Evolutionary conservation across 2,888 invertebrate genomes (phyloP).

Genomic region (Tetramorium bicarinatum): DNA sequence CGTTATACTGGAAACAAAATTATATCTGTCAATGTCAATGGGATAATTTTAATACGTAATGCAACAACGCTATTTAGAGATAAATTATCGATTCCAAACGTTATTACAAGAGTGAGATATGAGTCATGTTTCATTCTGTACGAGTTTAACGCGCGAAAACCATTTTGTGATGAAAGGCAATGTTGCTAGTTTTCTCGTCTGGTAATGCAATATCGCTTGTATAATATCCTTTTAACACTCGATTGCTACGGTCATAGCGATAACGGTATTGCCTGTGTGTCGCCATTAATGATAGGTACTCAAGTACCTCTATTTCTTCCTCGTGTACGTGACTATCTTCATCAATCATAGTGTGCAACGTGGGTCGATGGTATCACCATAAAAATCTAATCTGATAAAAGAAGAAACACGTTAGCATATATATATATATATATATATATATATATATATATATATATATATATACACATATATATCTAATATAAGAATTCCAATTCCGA

Average conservation of each 20-base stretch:
- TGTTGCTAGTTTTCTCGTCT: neutral
- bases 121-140: neutral
- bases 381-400: slow-evolving; percentile 4
- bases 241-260: slow-evolving; percentile 17
- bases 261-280: neutral
- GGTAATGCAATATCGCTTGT: slow-evolving; percentile 18
- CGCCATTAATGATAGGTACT: slow-evolving; percentile 24
- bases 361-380: neutral
- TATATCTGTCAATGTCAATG: neutral
- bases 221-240: slow-evolving; percentile 9
- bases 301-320: slow-evolving; percentile 14
- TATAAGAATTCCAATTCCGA: neutral
- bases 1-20: neutral
- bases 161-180: slow-evolving; percentile 21
- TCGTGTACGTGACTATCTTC: slow-evolving; percentile 13
- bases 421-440: no score
- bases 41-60: neutral
- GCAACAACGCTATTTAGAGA: neutral
- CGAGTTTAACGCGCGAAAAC: neutral
- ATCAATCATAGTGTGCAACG: slow-evolving; percentile 2
- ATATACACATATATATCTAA: no score
- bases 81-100: slow-evolving; percentile 2
- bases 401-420: neutral
- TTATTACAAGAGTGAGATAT: neutral
- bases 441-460: no score